phyloP scores from a whole-genome alignment of 2,888 invertebrate genomes.

The Argyresthia albistria region DNA sequence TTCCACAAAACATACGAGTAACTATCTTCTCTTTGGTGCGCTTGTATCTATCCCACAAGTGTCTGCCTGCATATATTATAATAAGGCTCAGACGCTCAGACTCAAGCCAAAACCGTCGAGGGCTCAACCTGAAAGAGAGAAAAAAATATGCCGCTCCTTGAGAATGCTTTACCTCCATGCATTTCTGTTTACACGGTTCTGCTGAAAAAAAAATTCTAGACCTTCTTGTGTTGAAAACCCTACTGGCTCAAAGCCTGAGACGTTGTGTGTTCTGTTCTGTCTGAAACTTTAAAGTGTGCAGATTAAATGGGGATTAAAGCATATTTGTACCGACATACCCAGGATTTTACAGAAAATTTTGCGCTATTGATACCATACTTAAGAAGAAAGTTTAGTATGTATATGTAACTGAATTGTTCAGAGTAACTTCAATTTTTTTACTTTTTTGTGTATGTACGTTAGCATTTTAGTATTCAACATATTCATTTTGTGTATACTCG shows the following conservation, averaged over 20 bases:
- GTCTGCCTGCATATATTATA: background rate
- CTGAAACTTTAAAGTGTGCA: background rate
- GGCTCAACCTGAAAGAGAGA: background rate
- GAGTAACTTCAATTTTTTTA: too few relatives aligned
- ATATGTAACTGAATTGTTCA: too few relatives aligned
- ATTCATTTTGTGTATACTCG: too few relatives aligned
- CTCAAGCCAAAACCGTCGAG: background rate
- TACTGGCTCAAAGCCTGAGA: background rate
- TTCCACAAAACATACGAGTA: background rate
- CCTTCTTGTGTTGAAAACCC: background rate
- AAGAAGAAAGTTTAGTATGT: too few relatives aligned
- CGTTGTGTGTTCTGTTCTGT: background rate
- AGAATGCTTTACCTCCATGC: conserved; percentile 14
- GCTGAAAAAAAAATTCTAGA: background rate
- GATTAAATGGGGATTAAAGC: background rate
- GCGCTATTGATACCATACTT: too few relatives aligned
- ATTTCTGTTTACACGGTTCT: conserved; percentile 17
- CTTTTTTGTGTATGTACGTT: too few relatives aligned
- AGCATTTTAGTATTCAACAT: too few relatives aligned
- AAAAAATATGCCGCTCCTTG: conserved; percentile 3
- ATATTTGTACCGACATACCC: too few relatives aligned
- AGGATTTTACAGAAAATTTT: too few relatives aligned
- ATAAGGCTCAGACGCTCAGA: background rate
- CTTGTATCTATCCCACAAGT: background rate
- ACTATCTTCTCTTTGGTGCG: background rate